Percentiles rank a stretch among this genome's conserved stretches.
Conservation (phyloP, 1,140 invertebrate species). For the Charaxes varanes region DNA sequence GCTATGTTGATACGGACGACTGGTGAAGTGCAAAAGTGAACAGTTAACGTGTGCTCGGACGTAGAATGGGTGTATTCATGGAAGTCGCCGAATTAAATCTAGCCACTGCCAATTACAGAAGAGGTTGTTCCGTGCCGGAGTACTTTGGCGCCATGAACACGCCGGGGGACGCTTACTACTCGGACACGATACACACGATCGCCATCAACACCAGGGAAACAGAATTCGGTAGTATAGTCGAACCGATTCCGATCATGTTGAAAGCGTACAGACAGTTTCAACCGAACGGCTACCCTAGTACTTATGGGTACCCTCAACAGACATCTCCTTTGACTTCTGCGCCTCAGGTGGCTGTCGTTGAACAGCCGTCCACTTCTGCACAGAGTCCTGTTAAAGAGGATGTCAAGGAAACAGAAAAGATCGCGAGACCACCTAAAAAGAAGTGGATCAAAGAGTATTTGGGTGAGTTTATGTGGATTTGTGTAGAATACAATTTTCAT, state of each 20-base stretch:
- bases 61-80: conserved; percentile 68
- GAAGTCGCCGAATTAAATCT: conserved; percentile 57
- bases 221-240: conserved; percentile 60
- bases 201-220: conserved; percentile 61
- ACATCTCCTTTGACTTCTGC: conserved; percentile 31
- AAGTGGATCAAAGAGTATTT: conserved; percentile 83
- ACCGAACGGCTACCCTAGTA: conserved; percentile 24
- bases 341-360: conserved; percentile 23
- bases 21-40: conserved; percentile 27
- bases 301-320: conserved; percentile 37
- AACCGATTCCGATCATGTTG: conserved; percentile 55
- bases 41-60: conserved; percentile 33
- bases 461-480: conserved; percentile 44
- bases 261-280: conserved; percentile 49
- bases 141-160: conserved; percentile 47
- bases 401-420: conserved; percentile 28
- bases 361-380: conserved; percentile 29
- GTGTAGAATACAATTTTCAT: too few relatives aligned
- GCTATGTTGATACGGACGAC: conserved; percentile 35
- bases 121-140: conserved; percentile 30
- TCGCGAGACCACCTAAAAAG: conserved; percentile 78
- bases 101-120: conserved; percentile 45
- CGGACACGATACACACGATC: conserved; percentile 52
- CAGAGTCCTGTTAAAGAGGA: conserved; percentile 36
- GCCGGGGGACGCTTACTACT: conserved; percentile 42